Evolutionary conservation across 1,140 invertebrate genomes (phyloP).

Genomic region (Diabrotica virgifera): DNA sequence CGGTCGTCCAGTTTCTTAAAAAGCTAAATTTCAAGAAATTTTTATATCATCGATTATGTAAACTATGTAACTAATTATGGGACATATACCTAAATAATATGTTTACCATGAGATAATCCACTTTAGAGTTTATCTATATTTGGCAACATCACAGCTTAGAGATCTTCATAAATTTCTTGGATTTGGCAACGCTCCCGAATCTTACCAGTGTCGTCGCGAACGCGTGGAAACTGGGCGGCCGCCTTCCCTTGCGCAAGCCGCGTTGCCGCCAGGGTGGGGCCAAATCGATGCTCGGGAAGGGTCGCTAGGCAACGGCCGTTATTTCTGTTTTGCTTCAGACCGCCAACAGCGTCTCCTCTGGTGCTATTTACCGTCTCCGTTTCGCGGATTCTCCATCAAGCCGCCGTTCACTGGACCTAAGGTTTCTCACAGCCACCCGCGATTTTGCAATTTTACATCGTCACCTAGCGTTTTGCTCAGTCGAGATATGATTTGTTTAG

Average conservation of each 20-base stretch:
- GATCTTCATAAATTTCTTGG: background rate
- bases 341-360: slow-evolving; percentile 35
- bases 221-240: slow-evolving; percentile 25
- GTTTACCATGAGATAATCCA: too few species aligned
- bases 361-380: background rate
- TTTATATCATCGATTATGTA: too few species aligned
- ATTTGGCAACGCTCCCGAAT: slow-evolving; percentile 5
- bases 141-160: too few species aligned
- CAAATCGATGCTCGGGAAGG: slow-evolving; percentile 42
- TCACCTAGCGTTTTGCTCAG: slow-evolving; percentile 2
- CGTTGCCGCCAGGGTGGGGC: slow-evolving; percentile 28
- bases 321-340: slow-evolving; percentile 44
- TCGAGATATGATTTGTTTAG: too few species aligned
- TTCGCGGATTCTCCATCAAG: slow-evolving; percentile 21
- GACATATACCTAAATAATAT: too few species aligned
- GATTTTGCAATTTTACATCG: slow-evolving; percentile 3
- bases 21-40: too few species aligned
- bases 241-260: slow-evolving; percentile 23
- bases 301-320: slow-evolving; percentile 41
- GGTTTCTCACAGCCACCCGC: slow-evolving; percentile 10
- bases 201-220: slow-evolving; percentile 21
- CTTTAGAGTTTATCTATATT: too few species aligned
- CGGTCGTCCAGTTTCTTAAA: too few species aligned
- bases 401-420: slow-evolving; percentile 35
- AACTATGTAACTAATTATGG: too few species aligned